Base-by-base conservation (phyloP, 1,140 invertebrate species). In the Tachypleus tridentatus region DNA sequence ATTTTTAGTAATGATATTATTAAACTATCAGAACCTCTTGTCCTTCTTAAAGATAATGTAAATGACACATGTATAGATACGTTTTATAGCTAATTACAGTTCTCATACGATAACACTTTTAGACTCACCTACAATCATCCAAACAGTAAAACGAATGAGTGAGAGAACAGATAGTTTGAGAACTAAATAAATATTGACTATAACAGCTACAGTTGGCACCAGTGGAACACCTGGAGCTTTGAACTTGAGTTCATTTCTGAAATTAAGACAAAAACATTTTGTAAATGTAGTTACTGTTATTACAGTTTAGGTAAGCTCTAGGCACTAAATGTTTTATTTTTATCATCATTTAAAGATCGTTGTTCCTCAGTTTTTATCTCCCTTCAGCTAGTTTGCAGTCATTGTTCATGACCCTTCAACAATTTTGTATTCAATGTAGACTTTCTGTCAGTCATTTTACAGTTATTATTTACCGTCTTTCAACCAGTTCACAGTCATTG, bases 131-230 rank as follows among this genome's bases (percentile, higher is more conserved):
- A 76, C 62, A 49, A 69, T 70, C 75, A 76, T 76, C 75, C 75
- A 76, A 53, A 76, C 54, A 5, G 70, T 63, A 65, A 76, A 76
- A 51, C 75, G 69, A n/a, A 76, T 65, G 51, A 76, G 65, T 3
- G 75, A 75, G 7, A 75, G 69, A 51, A 74, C 69, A 51, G 88
- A 91, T 52, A 95, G 80, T 77, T 93, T 93, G 72, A 94, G 86
- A 70, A 94, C 93, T 68, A 95, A 83, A 76, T 94, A 95, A 72
- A 93, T 89, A 78, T 95, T 94, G 67, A 93, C 88, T 53, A 86
- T 86, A 64, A 94, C 87, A 7, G 90, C 90, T 65, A 91, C 86
- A 5, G 87, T 84, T 62, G 91, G 91, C 62, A 94, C 88, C 76
- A 92, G 91, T 56, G 91, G 91, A 75, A 93, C 81, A 70, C 88